Evolutionary conservation across 2,113 vertebrate species (phyloP), one percentile per base, ranked within the genome.

Genomic region (Microcebus jonahi): DNA sequence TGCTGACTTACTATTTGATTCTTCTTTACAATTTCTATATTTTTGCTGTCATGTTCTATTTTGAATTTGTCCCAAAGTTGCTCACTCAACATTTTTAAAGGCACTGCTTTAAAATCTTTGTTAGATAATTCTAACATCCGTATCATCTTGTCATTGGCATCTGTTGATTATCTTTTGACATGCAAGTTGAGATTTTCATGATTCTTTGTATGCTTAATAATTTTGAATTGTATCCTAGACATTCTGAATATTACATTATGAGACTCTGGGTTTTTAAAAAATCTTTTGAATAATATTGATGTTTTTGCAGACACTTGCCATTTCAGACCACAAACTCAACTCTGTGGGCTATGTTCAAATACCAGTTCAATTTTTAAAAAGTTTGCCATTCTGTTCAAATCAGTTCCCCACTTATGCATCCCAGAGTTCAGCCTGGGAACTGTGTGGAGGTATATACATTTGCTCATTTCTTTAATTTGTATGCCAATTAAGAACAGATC

Each of bases 181-280:
- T 15, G 25, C 36, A 83, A 53, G 7, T 86, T 87, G 61, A 90
- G n/a, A 83, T 73, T 92, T 87, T 87, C 63, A 80, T 92, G 85
- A 83, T 70, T 92, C 31, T 31, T 63, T 70, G 3, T 92, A 86
- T 55, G 27, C 13, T 75, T 10, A 94, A 5, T 53, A 76, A 45
- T 75, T 90, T 5, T 93, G 42, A 90, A n/a, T 70, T 90, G 39
- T 65, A 80, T 76, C 36, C 29, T 85, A 90, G 7, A 53, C 14
- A 73, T 95, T 94, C 25, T 82, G 29, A 93, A 76, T 84, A 85
- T 55, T 75, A 13, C 3, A 68, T 12, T 89, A 81, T 83, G 50
- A 95, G 36, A 81, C 6, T 77, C 20, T 45, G 10, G 7, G 9
- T 79, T 29, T 63, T 57, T 8, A 57, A 92, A 92, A 84, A 94